Evolutionary conservation across 2,888 invertebrate genomes (phyloP).

Genomic region (Plagodis pulveraria): DNA sequence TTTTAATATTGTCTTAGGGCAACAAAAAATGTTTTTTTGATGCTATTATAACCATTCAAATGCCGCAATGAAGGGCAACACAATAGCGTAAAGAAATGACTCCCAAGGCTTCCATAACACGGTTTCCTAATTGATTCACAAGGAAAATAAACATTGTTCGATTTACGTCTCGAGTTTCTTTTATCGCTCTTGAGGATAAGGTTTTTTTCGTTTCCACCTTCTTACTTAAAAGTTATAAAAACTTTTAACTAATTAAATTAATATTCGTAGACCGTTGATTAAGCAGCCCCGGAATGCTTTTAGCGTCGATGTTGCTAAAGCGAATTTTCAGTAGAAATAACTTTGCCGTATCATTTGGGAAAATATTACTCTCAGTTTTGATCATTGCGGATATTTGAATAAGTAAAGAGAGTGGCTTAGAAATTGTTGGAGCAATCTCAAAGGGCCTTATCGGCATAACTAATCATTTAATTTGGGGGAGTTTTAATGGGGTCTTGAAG

Average conservation of each 20-base stretch:
- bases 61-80: constrained; percentile 46
- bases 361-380: constrained; percentile 63
- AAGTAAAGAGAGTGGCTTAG: constrained; percentile 56
- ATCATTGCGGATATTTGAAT: constrained; percentile 65
- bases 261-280: constrained; percentile 76
- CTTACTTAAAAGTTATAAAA: constrained; percentile 71
- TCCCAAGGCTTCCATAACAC: constrained; percentile 31
- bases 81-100: constrained; percentile 42
- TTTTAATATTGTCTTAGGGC: no score
- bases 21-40: no score
- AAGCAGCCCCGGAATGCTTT: constrained; percentile 76
- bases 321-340: constrained; percentile 61
- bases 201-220: constrained; percentile 64
- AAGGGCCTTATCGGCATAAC: constrained; percentile 44
- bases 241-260: constrained; percentile 77
- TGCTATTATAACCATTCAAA: constrained; percentile 31
- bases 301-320: constrained; percentile 65
- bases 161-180: constrained; percentile 39
- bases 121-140: constrained; percentile 53
- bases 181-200: constrained; percentile 43
- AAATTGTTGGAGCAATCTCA: constrained; percentile 58
- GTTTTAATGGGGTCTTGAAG: constrained; percentile 26
- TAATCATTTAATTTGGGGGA: constrained; percentile 45
- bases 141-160: constrained; percentile 50
- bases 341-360: constrained; percentile 59